Percentiles rank a stretch among this genome's conserved stretches.
phyloP scores from a whole-genome alignment of 2,113 vertebrate species.

The Cnemophilus loriae region DNA sequence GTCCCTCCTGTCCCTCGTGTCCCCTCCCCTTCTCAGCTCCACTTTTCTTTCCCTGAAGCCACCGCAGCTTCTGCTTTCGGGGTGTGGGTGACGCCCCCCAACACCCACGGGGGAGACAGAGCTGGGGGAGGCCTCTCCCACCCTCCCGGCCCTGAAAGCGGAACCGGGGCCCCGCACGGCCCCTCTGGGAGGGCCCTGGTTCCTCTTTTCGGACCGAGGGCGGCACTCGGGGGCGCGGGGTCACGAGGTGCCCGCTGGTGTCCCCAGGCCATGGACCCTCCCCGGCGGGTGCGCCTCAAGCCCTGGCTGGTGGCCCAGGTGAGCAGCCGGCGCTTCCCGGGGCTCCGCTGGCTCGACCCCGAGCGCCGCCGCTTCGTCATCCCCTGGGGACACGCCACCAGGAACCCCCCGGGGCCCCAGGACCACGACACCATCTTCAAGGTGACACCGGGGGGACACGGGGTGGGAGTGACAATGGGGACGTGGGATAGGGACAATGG shows the following conservation, averaged over 20 bases:
- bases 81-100: not conserved
- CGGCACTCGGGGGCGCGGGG: not conserved
- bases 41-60: not conserved
- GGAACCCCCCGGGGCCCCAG: not conserved
- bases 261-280: not conserved
- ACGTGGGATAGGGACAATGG: not conserved
- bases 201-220: not conserved
- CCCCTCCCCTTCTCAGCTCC: not conserved
- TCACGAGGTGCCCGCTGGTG: not conserved
- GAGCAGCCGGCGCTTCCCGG: not conserved
- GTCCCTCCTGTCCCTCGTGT: not conserved
- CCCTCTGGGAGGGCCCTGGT: not conserved
- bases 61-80: not conserved
- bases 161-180: not conserved
- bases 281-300: not conserved
- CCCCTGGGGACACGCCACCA: slow-evolving; percentile 6
- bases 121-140: not conserved
- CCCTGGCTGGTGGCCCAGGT: slow-evolving; percentile 24
- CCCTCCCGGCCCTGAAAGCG: not conserved
- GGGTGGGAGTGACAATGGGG: not conserved
- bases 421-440: slow-evolving; percentile 14
- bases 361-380: not conserved
- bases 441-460: not conserved
- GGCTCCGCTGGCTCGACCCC: not conserved
- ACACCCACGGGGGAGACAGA: not conserved